A percentile compares a stretch with the other conserved stretches of the same genome.
Conservation (phyloP, 2,113 vertebrate genomes). For the Bettongia penicillata region DNA sequence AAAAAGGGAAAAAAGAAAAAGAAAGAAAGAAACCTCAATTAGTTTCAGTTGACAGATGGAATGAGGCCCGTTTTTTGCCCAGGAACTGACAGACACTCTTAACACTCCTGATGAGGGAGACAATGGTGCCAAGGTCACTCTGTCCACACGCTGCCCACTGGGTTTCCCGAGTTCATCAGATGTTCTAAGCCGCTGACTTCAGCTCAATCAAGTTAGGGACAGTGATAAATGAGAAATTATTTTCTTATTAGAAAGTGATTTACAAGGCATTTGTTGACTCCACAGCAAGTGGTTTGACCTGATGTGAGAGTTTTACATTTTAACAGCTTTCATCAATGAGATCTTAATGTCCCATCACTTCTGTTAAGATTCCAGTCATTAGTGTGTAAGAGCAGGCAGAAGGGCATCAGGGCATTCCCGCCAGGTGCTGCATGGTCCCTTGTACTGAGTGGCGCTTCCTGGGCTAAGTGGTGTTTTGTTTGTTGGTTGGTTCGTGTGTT, state of each 20-base stretch:
- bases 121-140: constrained; percentile 19
- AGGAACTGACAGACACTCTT: constrained; percentile 27
- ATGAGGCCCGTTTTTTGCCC: not conserved
- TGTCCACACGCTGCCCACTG: not conserved
- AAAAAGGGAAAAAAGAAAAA: not conserved
- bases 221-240: constrained; percentile 53
- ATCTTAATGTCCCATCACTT: constrained; percentile 38
- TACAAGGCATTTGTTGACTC: constrained; percentile 23
- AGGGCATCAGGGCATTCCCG: not conserved
- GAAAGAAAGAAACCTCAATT: constrained; percentile 9
- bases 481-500: not conserved
- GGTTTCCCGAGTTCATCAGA: not conserved
- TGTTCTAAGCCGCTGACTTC: constrained; percentile 55
- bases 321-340: constrained; percentile 55
- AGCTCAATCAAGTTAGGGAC: constrained; percentile 63
- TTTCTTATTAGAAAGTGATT: constrained; percentile 43
- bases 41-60: constrained; percentile 40
- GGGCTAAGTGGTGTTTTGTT: not conserved
- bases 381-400: not conserved
- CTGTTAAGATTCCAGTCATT: not conserved
- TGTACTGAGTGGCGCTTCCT: not conserved
- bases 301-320: constrained; percentile 57
- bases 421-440: not conserved
- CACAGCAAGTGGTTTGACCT: constrained; percentile 47
- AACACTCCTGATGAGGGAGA: constrained; percentile 44